Evolutionary conservation across 2,113 vertebrate genomes (phyloP), one percentile per base, ranked within the genome.

Genomic region (Aythya baeri): DNA sequence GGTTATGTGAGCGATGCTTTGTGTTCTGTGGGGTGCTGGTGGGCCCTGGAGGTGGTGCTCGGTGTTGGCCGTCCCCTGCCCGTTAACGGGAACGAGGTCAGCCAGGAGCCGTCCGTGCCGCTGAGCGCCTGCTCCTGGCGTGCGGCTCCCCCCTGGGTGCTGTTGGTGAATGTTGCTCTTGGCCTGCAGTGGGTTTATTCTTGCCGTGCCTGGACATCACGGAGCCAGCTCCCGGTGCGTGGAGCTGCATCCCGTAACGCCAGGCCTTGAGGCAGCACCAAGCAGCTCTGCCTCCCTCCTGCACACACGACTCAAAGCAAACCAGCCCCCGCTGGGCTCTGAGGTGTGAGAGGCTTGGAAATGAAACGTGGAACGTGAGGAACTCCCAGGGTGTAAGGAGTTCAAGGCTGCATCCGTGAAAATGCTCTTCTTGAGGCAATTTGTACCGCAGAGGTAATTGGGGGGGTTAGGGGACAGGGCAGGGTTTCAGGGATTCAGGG

Each of bases 381-480:
- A 86, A 46, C 75, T 62, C 71, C 86, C 32, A 36, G 91, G 84
- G 29, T 84, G 44, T 27, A 59, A 82, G n/a, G 62, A 66, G n/a
- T 87, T 83, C 86, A 72, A 88, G 74, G 62, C 77, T 91, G 57
- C 85, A 85, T 90, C 31, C n/a, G n/a, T 75, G 92, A 76, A 94
- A 18, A 2, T 2, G 17, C 32, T 26, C 6, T 36, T 59, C 18
- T 44, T 57, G 50, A 6, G 54, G 43, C 4, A 1, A 0, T 71
- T 63, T 59, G 57, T 17, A 0, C 13, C 1, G 2, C 49, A 2
- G 62, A 4, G 36, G 36, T 21, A 2, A 9, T 4, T 0, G 2
- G 32, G 26, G 13, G 57, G 49, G 4, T 36, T 38, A 32, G 52
- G 20, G 52, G 34, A 16, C 3, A 1, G 59, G 13, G 44, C 20